These are phyloP conservation scores for Apteryx owenii DNA, from an alignment of 2,113 vertebrate species.

Conservation along the genomic window DNA sequence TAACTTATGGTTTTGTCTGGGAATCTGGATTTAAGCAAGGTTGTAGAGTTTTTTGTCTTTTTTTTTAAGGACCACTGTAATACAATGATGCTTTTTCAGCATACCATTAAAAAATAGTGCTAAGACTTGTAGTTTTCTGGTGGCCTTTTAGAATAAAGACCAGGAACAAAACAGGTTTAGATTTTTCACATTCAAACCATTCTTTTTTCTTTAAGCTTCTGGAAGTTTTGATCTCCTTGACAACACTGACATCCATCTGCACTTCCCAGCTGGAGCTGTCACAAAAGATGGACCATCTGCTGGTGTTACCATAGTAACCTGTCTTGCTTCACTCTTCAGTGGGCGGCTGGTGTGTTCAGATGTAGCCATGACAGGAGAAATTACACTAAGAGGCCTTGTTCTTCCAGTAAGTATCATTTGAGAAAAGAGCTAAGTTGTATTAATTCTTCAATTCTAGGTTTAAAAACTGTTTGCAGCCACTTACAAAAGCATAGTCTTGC, in stretches of 20 bases:
- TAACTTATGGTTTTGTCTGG: background rate
- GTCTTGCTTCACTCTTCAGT: conserved; percentile 95
- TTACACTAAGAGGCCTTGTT: conserved; percentile 95
- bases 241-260: conserved; percentile 98
- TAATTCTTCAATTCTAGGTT: background rate
- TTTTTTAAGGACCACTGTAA: background rate
- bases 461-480: background rate
- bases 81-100: background rate
- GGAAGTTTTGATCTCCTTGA: conserved; percentile 94
- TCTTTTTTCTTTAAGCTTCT: conserved; percentile 81
- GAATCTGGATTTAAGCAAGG: background rate
- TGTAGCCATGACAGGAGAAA: conserved; percentile 98
- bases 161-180: conserved; percentile 25
- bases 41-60: background rate
- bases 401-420: conserved; percentile 87
- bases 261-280: conserved; percentile 98
- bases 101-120: background rate
- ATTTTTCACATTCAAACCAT: conserved; percentile 63
- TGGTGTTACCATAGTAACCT: conserved; percentile 97
- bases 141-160: conserved; percentile 31
- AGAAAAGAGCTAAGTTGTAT: background rate
- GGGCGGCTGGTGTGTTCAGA: conserved; percentile 92
- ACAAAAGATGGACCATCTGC: conserved; percentile 98
- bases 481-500: background rate
- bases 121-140: background rate